Evolutionary conservation across 2,113 vertebrate species (phyloP), one percentile per base, ranked within the genome.

Genomic region (Petroica traversi): DNA sequence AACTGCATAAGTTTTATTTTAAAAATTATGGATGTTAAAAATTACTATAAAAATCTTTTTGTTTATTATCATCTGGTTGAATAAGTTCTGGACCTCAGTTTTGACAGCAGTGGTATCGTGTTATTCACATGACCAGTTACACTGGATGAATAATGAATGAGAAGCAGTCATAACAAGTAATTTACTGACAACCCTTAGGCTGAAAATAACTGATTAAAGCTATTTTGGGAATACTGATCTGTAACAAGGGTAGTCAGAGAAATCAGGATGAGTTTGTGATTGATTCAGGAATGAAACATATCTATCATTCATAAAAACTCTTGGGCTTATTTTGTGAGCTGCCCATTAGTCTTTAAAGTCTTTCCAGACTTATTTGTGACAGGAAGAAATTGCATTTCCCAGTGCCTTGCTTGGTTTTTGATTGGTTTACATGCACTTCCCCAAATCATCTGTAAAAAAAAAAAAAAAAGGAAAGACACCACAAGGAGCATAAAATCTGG

Each of bases 201-300:
- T 66, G n/a, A 94, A 94, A 88, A 93, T 86, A 93, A 88, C 55
- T 85, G 58, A 95, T 72, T 96, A 94, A 91, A 89, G 45, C 54
- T 94, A 92, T 94, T 93, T 94, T 72, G 62, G 78, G 78, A 85
- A 89, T 88, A 89, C 22, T 79, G 58, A 78, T 75, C 19, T 82
- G 33, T 72, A 64, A 38, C 40, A 52, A 57, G 45, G 26, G 48
- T 68, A 87, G 55, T 77, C 57, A 92, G 54, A 89, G 26, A 79
- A 85, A 88, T 92, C 61, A 77, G 41, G 23, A 74, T 62, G 57
- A 68, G 9, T 94, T 91, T 89, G 24, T 84, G 80, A 74, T 78
- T 81, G 73, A 89, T 74, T 84, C 74, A 38, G 43, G 62, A 93
- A 68, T 34, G 6, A 89, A 92, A 63, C 8, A 12, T 34, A 62